Conservation (phyloP, 2,797 vertebrate species). For the Aratinga solstitialis region DNA sequence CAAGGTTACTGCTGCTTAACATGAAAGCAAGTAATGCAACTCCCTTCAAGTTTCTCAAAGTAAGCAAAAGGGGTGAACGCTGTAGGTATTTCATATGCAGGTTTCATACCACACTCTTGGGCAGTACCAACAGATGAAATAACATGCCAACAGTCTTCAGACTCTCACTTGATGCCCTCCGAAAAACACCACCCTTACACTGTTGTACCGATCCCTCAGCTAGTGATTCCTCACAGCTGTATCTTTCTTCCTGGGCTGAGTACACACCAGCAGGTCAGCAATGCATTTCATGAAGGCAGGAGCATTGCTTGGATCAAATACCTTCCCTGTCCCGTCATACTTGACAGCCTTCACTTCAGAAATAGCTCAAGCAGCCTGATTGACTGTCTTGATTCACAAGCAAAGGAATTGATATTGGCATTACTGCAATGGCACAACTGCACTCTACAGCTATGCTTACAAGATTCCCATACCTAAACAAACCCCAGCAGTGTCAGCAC, state of each 20-base stretch:
- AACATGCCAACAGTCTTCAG: background rate
- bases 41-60: background rate
- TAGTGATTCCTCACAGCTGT: fast-evolving
- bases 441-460: background rate
- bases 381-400: background rate
- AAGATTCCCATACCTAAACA: background rate
- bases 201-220: background rate
- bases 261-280: background rate
- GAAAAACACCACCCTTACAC: background rate
- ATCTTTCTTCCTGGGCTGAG: background rate
- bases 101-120: background rate
- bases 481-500: background rate
- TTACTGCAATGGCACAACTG: background rate
- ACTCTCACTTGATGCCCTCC: background rate
- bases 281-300: background rate
- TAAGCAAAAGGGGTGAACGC: background rate
- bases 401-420: background rate
- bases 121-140: background rate
- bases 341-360: background rate
- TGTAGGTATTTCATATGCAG: background rate
- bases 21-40: background rate
- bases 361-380: background rate
- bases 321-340: background rate
- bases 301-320: background rate
- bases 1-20: background rate